Percentiles rank a stretch among this genome's conserved stretches.
These are phyloP conservation scores for Diadema setosum DNA, from an alignment of 35 echinoderm and acorn worm species.

Conservation along the genomic window DNA sequence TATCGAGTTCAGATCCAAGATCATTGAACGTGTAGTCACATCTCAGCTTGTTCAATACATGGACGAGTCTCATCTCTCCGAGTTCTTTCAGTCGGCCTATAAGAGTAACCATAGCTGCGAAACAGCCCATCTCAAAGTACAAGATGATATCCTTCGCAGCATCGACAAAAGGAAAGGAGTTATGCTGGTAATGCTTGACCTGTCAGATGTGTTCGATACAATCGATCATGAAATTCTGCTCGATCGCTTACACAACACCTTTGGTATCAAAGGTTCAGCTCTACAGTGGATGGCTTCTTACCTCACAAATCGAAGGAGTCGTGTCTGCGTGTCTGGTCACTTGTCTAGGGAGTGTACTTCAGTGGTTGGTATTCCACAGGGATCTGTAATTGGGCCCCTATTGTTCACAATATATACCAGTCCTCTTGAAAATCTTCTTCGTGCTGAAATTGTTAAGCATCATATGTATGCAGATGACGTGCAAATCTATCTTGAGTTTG, in stretches of 20 bases:
- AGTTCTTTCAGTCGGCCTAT: slow-evolving; percentile 23
- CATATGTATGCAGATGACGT: neutral
- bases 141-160: neutral
- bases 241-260: neutral
- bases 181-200: slow-evolving; percentile 11
- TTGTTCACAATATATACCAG: no score
- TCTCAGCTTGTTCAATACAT: slow-evolving; percentile 4
- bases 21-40: neutral
- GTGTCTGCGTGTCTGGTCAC: neutral
- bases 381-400: no score
- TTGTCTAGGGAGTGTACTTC: neutral
- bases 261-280: neutral
- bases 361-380: neutral
- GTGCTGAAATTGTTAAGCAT: neutral
- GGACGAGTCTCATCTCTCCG: neutral
- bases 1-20: slow-evolving; percentile 14
- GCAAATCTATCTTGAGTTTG: neutral
- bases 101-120: slow-evolving; percentile 2
- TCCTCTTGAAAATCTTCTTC: neutral
- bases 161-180: slow-evolving; percentile 12
- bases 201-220: slow-evolving; percentile 24
- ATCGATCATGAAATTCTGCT: slow-evolving; percentile 36
- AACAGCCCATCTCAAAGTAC: slow-evolving; percentile 19
- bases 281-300: neutral
- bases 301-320: no score